Percentiles rank a stretch among this genome's conserved stretches.
These are phyloP conservation scores for Drosophila testacea DNA, from an alignment of 2,888 invertebrate genomes.

Conservation along the genomic window DNA sequence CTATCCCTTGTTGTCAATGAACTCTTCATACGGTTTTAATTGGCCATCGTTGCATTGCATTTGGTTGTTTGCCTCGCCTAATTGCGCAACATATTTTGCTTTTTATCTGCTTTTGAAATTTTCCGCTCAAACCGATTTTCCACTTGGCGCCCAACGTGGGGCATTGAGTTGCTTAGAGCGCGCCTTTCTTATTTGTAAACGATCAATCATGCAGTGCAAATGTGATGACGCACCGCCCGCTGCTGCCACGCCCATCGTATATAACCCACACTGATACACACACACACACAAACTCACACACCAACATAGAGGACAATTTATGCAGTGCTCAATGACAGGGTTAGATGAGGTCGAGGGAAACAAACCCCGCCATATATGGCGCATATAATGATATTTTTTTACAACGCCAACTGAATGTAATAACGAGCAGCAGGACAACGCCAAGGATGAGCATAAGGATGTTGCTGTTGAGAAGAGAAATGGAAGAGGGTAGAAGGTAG, in stretches of 20 bases:
- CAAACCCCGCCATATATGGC: conserved; percentile 60
- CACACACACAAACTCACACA: background rate
- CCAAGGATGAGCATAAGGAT: conserved; percentile 41
- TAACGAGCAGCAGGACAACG: conserved; percentile 56
- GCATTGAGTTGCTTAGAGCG: conserved; percentile 42
- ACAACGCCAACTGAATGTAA: conserved; percentile 70
- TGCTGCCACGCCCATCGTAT: conserved; percentile 38
- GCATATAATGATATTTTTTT: conserved; percentile 74
- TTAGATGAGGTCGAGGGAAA: background rate
- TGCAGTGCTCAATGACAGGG: conserved; percentile 49
- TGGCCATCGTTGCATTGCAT: conserved; percentile 15
- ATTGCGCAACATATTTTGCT: background rate
- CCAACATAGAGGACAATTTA: conserved; percentile 55
- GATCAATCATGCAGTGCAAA: conserved; percentile 76
- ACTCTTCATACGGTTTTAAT: conserved; percentile 27
- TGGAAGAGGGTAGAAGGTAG: too few species aligned
- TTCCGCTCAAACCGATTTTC: background rate
- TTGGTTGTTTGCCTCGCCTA: conserved; percentile 1
- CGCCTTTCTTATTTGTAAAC: conserved; percentile 67
- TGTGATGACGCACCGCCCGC: conserved; percentile 47
- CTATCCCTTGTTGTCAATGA: background rate
- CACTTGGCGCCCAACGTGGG: conserved; percentile 27
- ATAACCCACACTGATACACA: conserved; percentile 29
- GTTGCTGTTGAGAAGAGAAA: background rate
- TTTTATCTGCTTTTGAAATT: conserved; percentile 6